A percentile compares a stretch with the other conserved stretches of the same genome.
Conservation (phyloP, 2,797 vertebrate genomes). For the Coendou prehensilis region DNA sequence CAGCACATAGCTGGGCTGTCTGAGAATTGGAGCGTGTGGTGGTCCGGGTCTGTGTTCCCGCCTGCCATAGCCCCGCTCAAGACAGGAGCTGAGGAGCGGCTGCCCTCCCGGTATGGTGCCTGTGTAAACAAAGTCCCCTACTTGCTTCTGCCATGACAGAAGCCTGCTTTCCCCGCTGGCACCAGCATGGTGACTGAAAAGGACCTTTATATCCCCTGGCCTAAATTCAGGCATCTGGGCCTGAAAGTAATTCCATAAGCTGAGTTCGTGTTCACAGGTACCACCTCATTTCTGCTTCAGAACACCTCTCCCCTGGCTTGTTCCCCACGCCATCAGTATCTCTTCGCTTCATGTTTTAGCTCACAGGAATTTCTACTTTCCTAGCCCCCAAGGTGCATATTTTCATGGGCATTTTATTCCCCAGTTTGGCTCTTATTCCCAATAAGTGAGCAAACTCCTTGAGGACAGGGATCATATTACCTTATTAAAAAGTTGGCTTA, state of each 20-base stretch:
- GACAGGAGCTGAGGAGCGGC: neutral
- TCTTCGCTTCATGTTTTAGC: neutral
- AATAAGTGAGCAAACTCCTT: slow-evolving; percentile 10
- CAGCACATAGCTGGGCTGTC: neutral
- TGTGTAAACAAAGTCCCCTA: neutral
- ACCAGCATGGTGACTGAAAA: neutral
- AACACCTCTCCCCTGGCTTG: neutral
- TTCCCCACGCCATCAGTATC: neutral
- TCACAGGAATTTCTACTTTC: neutral
- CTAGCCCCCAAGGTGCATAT: neutral
- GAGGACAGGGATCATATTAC: neutral
- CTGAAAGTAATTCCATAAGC: neutral
- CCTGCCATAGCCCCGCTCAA: neutral
- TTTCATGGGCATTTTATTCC: neutral
- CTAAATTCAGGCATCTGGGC: neutral
- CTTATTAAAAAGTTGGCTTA: slow-evolving; percentile 34
- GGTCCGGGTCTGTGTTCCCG: neutral
- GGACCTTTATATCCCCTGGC: neutral
- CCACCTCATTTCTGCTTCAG: neutral
- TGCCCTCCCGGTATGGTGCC: neutral
- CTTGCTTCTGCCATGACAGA: neutral
- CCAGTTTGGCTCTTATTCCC: slow-evolving; percentile 15
- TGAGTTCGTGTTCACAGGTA: neutral
- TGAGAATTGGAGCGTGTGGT: neutral
- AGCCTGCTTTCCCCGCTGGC: neutral